Percentiles rank a stretch among this genome's conserved stretches.
Evolutionary conservation across 1,140 invertebrate species (phyloP).

Genomic region (Calliphora vicina): DNA sequence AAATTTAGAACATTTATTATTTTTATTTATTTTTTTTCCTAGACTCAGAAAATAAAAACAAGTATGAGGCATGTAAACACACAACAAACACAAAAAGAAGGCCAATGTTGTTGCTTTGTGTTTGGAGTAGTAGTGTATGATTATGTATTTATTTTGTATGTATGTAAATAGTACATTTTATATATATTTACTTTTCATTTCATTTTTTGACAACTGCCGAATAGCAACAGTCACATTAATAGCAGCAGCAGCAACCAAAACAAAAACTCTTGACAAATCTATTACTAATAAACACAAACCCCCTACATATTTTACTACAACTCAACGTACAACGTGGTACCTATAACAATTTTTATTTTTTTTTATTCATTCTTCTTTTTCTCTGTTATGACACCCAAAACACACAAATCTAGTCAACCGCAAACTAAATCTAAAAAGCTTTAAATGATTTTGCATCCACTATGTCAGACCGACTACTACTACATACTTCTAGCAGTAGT

Average conservation of each 20-base stretch:
- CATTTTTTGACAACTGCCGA: constrained; percentile 16
- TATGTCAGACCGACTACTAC: not conserved
- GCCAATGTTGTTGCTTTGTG: not conserved
- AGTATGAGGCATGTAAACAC: not conserved
- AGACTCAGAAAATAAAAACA: no score
- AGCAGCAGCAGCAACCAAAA: not conserved
- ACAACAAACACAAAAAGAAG: not conserved
- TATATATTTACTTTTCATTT: not conserved
- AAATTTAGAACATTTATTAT: not conserved
- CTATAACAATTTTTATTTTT: not conserved
- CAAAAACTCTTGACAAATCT: constrained; percentile 1
- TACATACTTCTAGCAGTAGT: no score
- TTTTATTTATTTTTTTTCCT: no score
- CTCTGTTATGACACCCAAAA: constrained; percentile 30
- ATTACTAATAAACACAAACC: constrained; percentile 5
- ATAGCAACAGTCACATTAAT: not conserved
- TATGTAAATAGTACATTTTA: not conserved
- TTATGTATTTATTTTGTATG: not conserved
- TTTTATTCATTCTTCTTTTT: not conserved
- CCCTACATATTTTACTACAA: not conserved
- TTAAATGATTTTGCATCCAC: constrained; percentile 32
- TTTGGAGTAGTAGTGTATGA: not conserved
- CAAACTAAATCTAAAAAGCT: constrained; percentile 32
- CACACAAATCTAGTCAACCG: constrained; percentile 32
- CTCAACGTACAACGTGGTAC: no score